A percentile compares a stretch with the other conserved stretches of the same genome.
These are phyloP conservation scores for Mechanitis messenoides DNA, from an alignment of 2,888 invertebrate species.

Conservation along the genomic window DNA sequence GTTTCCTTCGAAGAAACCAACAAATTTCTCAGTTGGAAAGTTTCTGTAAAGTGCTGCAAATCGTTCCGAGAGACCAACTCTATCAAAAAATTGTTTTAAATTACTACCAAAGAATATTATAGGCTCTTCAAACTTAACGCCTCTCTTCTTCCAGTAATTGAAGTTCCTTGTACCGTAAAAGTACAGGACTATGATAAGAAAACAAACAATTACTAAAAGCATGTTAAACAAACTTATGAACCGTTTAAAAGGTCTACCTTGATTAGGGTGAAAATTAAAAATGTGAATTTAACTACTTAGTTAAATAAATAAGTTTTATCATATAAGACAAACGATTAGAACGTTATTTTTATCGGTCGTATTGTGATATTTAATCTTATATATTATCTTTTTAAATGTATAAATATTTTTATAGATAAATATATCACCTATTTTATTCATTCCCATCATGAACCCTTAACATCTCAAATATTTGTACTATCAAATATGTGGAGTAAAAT, in stretches of 20 bases:
- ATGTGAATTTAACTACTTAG: too few relatives aligned
- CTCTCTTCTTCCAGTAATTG: conserved; percentile 25
- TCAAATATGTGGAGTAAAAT: too few relatives aligned
- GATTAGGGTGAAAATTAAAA: neutral
- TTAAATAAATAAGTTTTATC: too few relatives aligned
- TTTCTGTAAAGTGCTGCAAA: conserved; percentile 30
- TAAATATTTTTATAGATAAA: too few relatives aligned
- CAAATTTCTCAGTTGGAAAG: conserved; percentile 38
- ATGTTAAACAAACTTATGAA: conserved; percentile 8
- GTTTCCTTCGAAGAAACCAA: conserved; percentile 37
- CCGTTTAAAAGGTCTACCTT: neutral
- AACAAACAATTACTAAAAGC: conserved; percentile 13
- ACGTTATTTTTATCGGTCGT: too few relatives aligned
- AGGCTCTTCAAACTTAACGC: conserved; percentile 22
- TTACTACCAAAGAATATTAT: conserved; percentile 22
- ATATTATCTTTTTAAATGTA: too few relatives aligned
- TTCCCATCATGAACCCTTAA: too few relatives aligned
- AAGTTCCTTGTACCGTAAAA: conserved; percentile 24
- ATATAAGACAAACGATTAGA: too few relatives aligned
- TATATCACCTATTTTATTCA: too few relatives aligned
- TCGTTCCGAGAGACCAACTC: conserved; percentile 28
- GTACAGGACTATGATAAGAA: conserved; percentile 19
- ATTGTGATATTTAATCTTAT: too few relatives aligned
- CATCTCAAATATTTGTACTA: too few relatives aligned
- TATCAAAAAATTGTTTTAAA: conserved; percentile 20